Evolutionary conservation across 2,113 vertebrate species (phyloP).

Genomic region (Notothenia rossii): DNA sequence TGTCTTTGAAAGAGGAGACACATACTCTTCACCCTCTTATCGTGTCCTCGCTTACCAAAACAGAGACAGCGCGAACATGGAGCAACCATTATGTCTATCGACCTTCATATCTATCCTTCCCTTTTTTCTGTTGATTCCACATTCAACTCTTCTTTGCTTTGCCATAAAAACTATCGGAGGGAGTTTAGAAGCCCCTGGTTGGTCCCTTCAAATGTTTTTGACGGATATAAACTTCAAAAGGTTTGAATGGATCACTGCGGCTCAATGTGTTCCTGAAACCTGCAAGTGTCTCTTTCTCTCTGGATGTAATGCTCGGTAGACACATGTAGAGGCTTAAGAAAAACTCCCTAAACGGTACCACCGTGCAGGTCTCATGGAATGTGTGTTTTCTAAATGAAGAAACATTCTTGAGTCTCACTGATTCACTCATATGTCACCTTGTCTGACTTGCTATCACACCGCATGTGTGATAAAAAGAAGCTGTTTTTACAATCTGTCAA

Average conservation of each 20-base stretch:
- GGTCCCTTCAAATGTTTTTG: constrained; percentile 41
- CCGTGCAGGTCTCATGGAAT: background rate
- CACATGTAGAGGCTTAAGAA: constrained; percentile 46
- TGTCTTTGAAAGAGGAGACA: constrained; percentile 36
- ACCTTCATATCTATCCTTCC: constrained; percentile 5
- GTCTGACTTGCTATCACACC: constrained; percentile 25
- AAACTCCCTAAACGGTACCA: constrained; percentile 7
- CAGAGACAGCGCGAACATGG: constrained; percentile 33
- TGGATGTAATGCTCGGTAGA: constrained; percentile 48
- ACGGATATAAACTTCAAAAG: constrained; percentile 62
- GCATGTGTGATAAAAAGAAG: constrained; percentile 37
- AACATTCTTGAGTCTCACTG: background rate
- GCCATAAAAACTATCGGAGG: constrained; percentile 11
- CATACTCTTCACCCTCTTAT: constrained; percentile 38
- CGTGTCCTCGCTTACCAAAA: constrained; percentile 40
- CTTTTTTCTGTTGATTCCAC: constrained; percentile 20
- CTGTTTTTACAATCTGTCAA: constrained; percentile 54
- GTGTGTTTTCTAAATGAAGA: background rate
- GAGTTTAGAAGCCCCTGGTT: constrained; percentile 15
- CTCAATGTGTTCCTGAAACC: constrained; percentile 28
- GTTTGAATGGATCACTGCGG: constrained; percentile 43
- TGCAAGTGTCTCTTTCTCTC: constrained; percentile 27
- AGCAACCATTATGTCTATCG: background rate
- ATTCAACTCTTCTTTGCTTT: background rate
- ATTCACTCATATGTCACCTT: constrained; percentile 23